A percentile compares a stretch with the other conserved stretches of the same genome.
Evolutionary conservation across 2,888 invertebrate genomes (phyloP).

Genomic region (Eueremaeus valkanovi): DNA sequence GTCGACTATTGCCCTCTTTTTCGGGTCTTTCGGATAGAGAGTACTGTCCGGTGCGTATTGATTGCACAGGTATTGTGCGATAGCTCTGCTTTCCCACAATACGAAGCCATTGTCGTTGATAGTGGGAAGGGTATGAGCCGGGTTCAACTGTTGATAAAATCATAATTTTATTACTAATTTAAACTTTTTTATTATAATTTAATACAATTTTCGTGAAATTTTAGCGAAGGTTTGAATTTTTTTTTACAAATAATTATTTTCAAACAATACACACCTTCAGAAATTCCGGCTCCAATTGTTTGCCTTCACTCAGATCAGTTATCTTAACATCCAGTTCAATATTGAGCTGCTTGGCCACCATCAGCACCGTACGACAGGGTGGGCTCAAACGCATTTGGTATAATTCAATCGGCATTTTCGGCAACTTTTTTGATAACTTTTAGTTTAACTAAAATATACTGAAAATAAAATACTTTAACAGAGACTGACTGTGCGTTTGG

Average conservation of each 20-base stretch:
- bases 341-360: not conserved
- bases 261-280: not conserved
- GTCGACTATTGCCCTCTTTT: conserved; percentile 68
- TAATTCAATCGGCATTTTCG: not conserved
- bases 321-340: not conserved
- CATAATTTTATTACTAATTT: not conserved
- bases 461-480: no score
- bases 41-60: conserved; percentile 69
- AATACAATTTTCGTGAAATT: no score
- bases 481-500: no score
- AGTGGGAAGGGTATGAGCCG: conserved; percentile 76
- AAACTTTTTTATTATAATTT: not conserved
- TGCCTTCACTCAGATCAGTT: not conserved
- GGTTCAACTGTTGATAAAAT: conserved; percentile 50
- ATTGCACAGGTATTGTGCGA: conserved; percentile 71
- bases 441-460: no score
- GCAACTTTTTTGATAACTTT: no score
- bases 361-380: not conserved
- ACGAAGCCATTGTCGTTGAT: conserved; percentile 64
- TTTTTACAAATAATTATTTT: no score
- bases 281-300: not conserved
- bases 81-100: conserved; percentile 75
- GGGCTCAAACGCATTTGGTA: not conserved
- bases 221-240: not conserved
- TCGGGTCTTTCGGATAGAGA: conserved; percentile 68